Evolutionary conservation across 2,113 vertebrate species (phyloP), one percentile per base, ranked within the genome.

Genomic region (Leptodactylus fuscus): DNA sequence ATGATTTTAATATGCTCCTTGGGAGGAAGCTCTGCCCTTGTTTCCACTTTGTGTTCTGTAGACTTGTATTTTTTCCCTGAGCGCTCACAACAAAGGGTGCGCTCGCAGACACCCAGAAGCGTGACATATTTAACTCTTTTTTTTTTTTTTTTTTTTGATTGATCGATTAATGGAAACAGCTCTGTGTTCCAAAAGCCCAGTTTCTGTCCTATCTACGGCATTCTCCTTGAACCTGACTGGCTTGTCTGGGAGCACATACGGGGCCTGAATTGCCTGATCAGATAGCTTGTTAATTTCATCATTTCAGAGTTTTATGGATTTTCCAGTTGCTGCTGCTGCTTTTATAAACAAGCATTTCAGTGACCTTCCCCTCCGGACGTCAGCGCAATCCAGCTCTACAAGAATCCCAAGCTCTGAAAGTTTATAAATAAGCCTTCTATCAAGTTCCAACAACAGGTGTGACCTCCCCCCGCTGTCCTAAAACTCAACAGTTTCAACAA

Each of bases 371-470:
- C 94, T 94, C 93, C 95, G 92, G 94, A 95, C 94, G 97, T 96
- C 95, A 95, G 96, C 94, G 88, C 96, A 96, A 96, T 97, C 98
- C 96, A 96, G 95, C 95, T 96, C 96, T 93, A 94, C 93, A 97
- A 96, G 97, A 98, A 97, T 97, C 97, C 94, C 93, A 92, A 96
- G 96, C 95, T 94, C 96, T 94, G 97, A 97, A 99, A 98, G 97
- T 99, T 98, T 99, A 99, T 97, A 99, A 99, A 99, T 99, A 99
- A 98, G 96, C 96, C 98, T 98, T 99, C 97, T 97, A 97, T 99
- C 97, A 99, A 98, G 97, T 99, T 99, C 97, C 97, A 97, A 81
- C 96, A 98, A 98, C 98, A 99, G 97, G 97, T 99, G 98, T 97
- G 97, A 97, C 97, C 97, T 96, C 96, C 93, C 95, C 93, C 93